Base-by-base conservation (phyloP, 2,113 vertebrate genomes). In the Pseudolaguvia tuberculata region DNA sequence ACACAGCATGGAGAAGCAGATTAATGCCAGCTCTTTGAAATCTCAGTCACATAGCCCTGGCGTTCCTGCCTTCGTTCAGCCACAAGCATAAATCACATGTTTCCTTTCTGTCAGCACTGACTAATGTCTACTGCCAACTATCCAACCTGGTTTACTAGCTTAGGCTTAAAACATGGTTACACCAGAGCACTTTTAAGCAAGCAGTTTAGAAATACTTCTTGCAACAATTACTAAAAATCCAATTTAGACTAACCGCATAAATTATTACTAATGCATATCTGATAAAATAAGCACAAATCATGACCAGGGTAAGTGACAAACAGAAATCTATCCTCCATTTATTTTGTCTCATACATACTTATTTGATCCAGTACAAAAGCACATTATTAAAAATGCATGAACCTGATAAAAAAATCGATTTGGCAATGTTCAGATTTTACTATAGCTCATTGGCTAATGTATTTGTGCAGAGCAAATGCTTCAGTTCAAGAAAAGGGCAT, bases 21-120 rank as follows among this genome's bases (percentile, higher is more conserved):
- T 89, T 89, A 89, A 89, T 88, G 83, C 78, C 71, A 57, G 72
- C 76, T 78, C 81, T 87, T 85, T 87, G 77, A 86, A 83, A 87
- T 81, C 80, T 87, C 73, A 85, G 66, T 87, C 84, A 79, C 86
- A 87, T 79, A 73, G 62, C 78, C 50, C 67, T 42, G 25, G 63
- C 79, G 71, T 58, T 76, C 76, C 77, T 35, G 57, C 81, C 78
- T 82, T 82, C 70, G 67, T 76, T 78, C 76, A 77, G 76, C 67
- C 66, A 79, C 76, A 65, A 83, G 87, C 89, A 86, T 82, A 72
- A 84, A 87, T 88, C 87, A 89, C 27, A 66, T 81, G 75, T 72
- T 88, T 76, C 75, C 86, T 52, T 89, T 84, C 81, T 88, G 83
- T 86, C 80, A 82, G 15, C 9, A 5, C 48, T 74, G 81, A 87